Base-by-base conservation (phyloP, 2,797 vertebrate genomes). In the Gallinago stenura region DNA sequence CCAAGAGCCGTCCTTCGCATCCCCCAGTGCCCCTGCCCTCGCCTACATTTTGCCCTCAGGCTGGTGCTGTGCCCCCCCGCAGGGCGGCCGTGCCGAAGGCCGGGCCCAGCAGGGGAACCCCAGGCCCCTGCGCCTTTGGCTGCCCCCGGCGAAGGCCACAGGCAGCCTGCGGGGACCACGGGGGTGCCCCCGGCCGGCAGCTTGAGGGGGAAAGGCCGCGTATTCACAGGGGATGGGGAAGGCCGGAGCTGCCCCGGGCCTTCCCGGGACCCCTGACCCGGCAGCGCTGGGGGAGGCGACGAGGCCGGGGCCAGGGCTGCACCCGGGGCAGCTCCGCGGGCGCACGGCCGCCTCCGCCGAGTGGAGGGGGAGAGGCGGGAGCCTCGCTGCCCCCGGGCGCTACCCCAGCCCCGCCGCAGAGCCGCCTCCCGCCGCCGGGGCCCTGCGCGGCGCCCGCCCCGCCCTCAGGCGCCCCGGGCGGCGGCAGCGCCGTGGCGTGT, bases 311-410 rank as follows among this genome's bases (percentile, higher is more conserved):
- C 24, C n/a, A 2, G 60, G 20, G 1, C 24, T 0, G 19, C 35
- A 5, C 5, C 6, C 6, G 6, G 2, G 4, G 8, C 1, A 9
- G 14, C 46, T 8, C 43, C 8, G 6, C 4, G 25, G 39, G 5
- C 20, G 14, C 33, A 2, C 10, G 4, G 28, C 53, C 6, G 18
- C 3, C n/a, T 7, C 37, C 9, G 5, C 12, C 14, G n/a, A 4
- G 7, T 0, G 31, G 2, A 2, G 5, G 3, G 12, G 5, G 3
- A 5, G 3, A 5, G 3, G 3, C 10, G 1, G 1, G 2, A 16
- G 4, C 71, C 35, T 15, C 0, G 12, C 72, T 6, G 5, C 31
- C 37, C 24, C 1, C 31, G 5, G 17, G 3, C 26, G 17, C 16
- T 25, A 3, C 26, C 58, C 10, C 12, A 16, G 18, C 20, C 15